Base-by-base conservation (phyloP, 2,797 vertebrate species). In the Phoebastria nigripes region DNA sequence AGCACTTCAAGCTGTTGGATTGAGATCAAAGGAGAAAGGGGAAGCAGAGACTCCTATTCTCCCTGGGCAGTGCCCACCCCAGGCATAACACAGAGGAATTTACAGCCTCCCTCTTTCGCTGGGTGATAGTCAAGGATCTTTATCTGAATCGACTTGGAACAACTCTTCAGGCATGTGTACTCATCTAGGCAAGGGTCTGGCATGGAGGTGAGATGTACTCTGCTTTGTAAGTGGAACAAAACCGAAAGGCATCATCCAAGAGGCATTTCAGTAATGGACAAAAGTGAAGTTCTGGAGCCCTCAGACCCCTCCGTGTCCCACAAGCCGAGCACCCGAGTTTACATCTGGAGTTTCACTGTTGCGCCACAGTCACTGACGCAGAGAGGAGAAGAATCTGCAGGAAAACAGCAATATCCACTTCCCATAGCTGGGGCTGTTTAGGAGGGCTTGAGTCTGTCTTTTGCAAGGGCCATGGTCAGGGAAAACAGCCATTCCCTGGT, bases 21-120 rank as follows among this genome's bases (percentile, higher is more conserved):
- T 84, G 77, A 90, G 82, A 94, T 92, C 52, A 93, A 69, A 95
- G 74, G 33, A 92, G 56, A 80, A 72, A 16, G 41, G 17, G n/a
- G 35, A 87, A 86, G 54, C 54, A 89, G 80, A 58, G 44, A 56
- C 39, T 93, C 73, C 46, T 83, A 0, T 87, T 90, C 42, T 93
- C 62, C 74, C 22, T 82, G 49, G 24, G 71, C 78, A 90, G 52
- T 67, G 87, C 65, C 82, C 46, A 87, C 69, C 58, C 42, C 61
- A 66, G 49, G 81, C 76, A 25, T 56, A 87, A 42, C 41, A 22
- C 37, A 74, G 41, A 63, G 52, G 74, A 94, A 81, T 93, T 93
- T 85, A 22, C 52, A 82, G 54, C 76, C 69, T 93, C n/a, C 39
- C 8, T 74, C 28, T 93, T 92, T 12, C 1, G 0, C 47, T 86